Percentiles rank a stretch among this genome's conserved stretches.
Conservation (phyloP, 2,113 vertebrate genomes). For the Thomomys bottae region DNA sequence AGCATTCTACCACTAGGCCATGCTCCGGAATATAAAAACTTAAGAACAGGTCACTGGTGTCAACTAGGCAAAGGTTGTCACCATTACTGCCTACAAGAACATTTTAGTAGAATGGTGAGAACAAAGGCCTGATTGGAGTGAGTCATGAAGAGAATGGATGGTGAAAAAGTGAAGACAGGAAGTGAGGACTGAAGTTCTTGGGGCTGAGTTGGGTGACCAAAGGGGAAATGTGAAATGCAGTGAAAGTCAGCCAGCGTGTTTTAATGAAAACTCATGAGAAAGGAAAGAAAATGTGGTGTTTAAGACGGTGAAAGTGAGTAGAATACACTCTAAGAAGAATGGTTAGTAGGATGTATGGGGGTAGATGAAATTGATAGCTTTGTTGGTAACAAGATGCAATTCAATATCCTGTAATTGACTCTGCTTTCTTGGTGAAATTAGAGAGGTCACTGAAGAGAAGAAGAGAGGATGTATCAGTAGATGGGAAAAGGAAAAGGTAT, state of each 20-base stretch:
- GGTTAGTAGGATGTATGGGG: neutral
- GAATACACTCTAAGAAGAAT: neutral
- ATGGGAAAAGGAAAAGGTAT: neutral
- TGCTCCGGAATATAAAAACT: too few relatives aligned
- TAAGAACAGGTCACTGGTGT: neutral
- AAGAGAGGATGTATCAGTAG: neutral
- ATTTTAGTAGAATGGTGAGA: neutral
- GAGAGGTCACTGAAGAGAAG: neutral
- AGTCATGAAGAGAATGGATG: neutral
- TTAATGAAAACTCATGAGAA: neutral
- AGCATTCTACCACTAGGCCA: too few relatives aligned
- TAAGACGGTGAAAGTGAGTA: neutral
- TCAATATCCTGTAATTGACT: neutral
- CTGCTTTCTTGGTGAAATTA: slow-evolving; percentile 15
- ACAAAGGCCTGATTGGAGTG: neutral
- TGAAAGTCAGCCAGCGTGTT: neutral
- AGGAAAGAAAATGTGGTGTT: neutral
- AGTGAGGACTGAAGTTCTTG: neutral
- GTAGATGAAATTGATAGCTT: neutral
- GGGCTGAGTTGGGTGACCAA: neutral
- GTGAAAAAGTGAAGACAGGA: neutral
- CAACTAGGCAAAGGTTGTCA: neutral
- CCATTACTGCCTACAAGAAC: neutral
- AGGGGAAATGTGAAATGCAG: neutral
- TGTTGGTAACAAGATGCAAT: neutral